Evolutionary conservation across 1,140 invertebrate species (phyloP), one percentile per base, ranked within the genome.

Genomic region (Mylabris phalerata): DNA sequence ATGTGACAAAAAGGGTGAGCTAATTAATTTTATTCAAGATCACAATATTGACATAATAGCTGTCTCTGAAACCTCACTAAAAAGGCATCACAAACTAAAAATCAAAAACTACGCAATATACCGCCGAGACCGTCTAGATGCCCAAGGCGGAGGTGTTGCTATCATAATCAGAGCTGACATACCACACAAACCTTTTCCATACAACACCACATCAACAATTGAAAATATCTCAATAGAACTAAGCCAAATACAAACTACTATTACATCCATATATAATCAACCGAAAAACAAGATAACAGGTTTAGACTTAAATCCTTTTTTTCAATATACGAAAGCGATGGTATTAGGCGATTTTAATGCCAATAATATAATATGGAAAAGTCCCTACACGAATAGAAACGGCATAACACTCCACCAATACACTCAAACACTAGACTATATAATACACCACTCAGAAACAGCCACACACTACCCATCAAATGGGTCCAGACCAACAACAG

Each of bases 51-150:
- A 55, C 11, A 19, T 55, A 10, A 39, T 48, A 0, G 9, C 40
- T 1, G 47, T 55, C 11, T 45, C 44, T 3, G 52, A 55, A 48
- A 55, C 52, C 0, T 39, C 47, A 19, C 19, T 55, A 7, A 40
- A 46, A 19, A 9, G 46, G 0, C 39, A 27, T 2, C n/a, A 55
- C 10, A 55, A 47, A 38, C 11, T 48, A 13, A 47, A 38, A 39
- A 48, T 55, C n/a, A 46, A 11, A 39, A 48, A 48, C 11, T 55
- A 47, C 11, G 32, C 26, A 11, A 11, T 48, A 9, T n/a, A 25
- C 0, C 47, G 47, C 4, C 13, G 26, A 38, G 47, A 48, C n/a
- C 13, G 26, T 4, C 5, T 32, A 48, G 11, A 32, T 27, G 26
- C n/a, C 7, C n/a, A 4, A 26, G 32, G 25, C 4, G 47, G 25